These are phyloP conservation scores for Struthio camelus DNA, from an alignment of 2,113 vertebrate genomes.

Conservation along the genomic window DNA sequence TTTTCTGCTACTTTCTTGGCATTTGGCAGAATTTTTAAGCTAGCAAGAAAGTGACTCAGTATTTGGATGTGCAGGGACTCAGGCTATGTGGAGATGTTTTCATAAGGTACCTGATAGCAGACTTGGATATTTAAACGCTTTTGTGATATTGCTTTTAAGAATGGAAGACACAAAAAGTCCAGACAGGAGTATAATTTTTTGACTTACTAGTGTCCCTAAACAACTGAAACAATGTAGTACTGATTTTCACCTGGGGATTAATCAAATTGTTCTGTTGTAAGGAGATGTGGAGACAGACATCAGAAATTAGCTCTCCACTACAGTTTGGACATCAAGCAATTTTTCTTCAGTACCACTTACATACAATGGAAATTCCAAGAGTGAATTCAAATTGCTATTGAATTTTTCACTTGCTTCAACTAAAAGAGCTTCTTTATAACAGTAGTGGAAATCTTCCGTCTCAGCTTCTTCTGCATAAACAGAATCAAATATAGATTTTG, in stretches of 20 bases:
- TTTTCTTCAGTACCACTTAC: conserved; percentile 46
- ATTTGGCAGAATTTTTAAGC: neutral
- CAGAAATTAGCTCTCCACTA: conserved; percentile 50
- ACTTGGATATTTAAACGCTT: neutral
- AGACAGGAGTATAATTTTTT: neutral
- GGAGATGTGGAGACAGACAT: neutral
- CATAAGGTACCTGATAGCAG: neutral
- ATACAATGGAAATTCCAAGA: conserved; percentile 2
- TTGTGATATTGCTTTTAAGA: neutral
- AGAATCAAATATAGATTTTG: neutral
- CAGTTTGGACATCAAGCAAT: conserved; percentile 32
- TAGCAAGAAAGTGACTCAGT: neutral
- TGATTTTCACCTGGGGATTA: neutral
- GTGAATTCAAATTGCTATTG: conserved; percentile 67
- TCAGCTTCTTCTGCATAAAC: neutral
- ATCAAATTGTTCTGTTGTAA: conserved; percentile 22
- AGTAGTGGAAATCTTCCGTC: conserved; percentile 31
- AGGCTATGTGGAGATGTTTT: neutral
- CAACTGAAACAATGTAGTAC: neutral
- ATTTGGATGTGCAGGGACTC: neutral
- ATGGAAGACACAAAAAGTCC: neutral
- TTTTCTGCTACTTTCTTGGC: neutral
- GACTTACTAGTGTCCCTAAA: neutral
- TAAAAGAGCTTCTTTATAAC: conserved; percentile 24
- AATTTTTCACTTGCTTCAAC: conserved; percentile 51